Evolutionary conservation across 1,140 invertebrate genomes (phyloP).

Genomic region (Caerostris darwini): DNA sequence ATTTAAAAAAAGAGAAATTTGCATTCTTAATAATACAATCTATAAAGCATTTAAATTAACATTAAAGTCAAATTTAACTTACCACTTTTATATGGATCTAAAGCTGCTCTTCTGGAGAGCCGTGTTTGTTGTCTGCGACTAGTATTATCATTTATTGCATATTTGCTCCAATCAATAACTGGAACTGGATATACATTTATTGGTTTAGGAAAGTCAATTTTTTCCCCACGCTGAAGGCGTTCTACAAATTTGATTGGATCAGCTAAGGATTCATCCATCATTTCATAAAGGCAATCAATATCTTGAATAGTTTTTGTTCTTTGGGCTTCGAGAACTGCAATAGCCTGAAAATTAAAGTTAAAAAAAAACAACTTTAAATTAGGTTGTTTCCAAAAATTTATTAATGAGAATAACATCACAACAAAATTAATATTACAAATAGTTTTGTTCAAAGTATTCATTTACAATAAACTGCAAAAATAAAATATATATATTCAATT

Average conservation of each 20-base stretch:
- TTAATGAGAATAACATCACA: no score
- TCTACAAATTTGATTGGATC: conserved; percentile 89
- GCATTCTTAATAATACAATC: no score
- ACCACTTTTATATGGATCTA: conserved; percentile 22
- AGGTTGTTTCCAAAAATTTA: no score
- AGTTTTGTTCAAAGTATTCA: no score
- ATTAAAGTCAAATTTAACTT: background rate
- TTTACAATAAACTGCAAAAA: no score
- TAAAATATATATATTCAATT: no score
- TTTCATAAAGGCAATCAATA: conserved; percentile 87
- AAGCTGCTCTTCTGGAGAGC: conserved; percentile 22
- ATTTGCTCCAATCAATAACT: conserved; percentile 89
- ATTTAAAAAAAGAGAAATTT: no score
- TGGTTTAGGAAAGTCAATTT: conserved; percentile 87
- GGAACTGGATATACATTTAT: conserved; percentile 87
- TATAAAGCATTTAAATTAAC: no score
- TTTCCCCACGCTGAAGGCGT: conserved; percentile 86
- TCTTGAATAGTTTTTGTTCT: conserved; percentile 87
- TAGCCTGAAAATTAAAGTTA: conserved; percentile 78
- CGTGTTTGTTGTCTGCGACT: conserved; percentile 71
- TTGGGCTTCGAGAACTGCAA: conserved; percentile 90
- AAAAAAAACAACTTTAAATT: no score
- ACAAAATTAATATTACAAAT: no score
- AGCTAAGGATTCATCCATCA: conserved; percentile 86
- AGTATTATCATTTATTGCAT: conserved; percentile 83